Evolutionary conservation across 2,888 invertebrate species (phyloP).

Genomic region (Conops quadrifasciatus): DNA sequence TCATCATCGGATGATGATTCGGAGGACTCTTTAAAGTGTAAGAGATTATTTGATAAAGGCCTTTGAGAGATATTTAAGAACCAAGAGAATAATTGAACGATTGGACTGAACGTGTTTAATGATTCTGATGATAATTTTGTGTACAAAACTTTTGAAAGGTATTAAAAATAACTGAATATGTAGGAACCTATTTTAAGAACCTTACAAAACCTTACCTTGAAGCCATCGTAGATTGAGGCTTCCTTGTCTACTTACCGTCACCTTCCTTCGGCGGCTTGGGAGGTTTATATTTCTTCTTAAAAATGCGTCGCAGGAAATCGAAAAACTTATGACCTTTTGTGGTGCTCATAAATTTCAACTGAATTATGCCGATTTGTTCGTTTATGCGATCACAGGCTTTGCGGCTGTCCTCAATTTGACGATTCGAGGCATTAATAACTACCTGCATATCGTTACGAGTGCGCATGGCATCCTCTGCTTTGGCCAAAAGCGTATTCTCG

Average conservation of each 20-base stretch:
- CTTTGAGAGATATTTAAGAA: neutral
- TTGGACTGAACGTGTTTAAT: neutral
- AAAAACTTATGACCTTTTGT: constrained; percentile 78
- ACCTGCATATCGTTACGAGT: constrained; percentile 67
- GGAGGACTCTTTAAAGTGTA: constrained; percentile 55
- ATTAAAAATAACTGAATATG: no score
- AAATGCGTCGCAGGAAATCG: constrained; percentile 81
- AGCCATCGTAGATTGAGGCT: no score
- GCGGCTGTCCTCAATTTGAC: constrained; percentile 55
- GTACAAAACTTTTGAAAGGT: no score
- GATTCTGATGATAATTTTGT: no score
- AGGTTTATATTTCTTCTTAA: constrained; percentile 82
- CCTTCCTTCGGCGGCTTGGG: constrained; percentile 70
- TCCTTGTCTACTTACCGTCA: constrained; percentile 58
- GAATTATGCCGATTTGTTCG: constrained; percentile 67
- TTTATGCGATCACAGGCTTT: constrained; percentile 57
- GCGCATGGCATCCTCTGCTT: constrained; percentile 69
- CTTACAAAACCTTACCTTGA: no score
- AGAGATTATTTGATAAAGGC: neutral
- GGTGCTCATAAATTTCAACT: constrained; percentile 69
- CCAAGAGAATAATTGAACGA: no score
- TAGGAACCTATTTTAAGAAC: no score
- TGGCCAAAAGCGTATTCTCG: constrained; percentile 72
- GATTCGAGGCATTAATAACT: constrained; percentile 53
- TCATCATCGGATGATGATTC: constrained; percentile 70